Evolutionary conservation across 2,888 invertebrate species (phyloP).

Genomic region (Cremastinae sp.): DNA sequence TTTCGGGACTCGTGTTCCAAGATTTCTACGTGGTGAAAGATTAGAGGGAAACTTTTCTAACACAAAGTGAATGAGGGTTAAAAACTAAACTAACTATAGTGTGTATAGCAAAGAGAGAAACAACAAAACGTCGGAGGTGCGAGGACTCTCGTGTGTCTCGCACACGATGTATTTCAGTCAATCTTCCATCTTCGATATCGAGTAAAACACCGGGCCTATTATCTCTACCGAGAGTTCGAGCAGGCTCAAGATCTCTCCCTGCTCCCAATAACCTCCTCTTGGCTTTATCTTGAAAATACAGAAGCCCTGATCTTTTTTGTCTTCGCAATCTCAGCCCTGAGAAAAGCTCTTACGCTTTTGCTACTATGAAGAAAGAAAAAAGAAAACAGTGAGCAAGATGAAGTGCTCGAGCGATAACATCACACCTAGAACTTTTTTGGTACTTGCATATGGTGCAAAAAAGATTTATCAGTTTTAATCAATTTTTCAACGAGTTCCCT

Average conservation of each 20-base stretch:
- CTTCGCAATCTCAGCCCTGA: background rate
- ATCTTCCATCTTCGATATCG: conserved; percentile 27
- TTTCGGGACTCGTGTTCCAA: conserved; percentile 41
- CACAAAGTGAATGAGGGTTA: conserved; percentile 6
- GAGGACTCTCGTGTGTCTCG: background rate
- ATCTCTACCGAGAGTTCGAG: conserved; percentile 39
- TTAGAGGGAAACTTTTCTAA: conserved; percentile 1
- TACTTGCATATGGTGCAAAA: no score
- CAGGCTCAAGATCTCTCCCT: background rate
- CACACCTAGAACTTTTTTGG: no score
- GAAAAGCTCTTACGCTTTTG: conserved; percentile 1
- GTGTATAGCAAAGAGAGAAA: no score
- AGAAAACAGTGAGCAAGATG: conserved; percentile 19
- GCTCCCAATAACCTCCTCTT: background rate
- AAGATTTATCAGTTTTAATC: no score
- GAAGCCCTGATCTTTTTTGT: background rate
- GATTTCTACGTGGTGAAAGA: conserved; percentile 36
- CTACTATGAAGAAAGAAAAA: conserved; percentile 33
- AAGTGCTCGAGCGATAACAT: no score
- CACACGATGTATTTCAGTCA: background rate
- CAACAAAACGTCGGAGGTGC: background rate
- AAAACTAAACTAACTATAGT: no score
- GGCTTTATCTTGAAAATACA: conserved; percentile 15
- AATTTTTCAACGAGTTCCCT: no score
- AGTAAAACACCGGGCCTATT: conserved; percentile 27